Evolutionary conservation across 2,888 invertebrate species (phyloP).

Genomic region (Lordiphosa andalusiaca): DNA sequence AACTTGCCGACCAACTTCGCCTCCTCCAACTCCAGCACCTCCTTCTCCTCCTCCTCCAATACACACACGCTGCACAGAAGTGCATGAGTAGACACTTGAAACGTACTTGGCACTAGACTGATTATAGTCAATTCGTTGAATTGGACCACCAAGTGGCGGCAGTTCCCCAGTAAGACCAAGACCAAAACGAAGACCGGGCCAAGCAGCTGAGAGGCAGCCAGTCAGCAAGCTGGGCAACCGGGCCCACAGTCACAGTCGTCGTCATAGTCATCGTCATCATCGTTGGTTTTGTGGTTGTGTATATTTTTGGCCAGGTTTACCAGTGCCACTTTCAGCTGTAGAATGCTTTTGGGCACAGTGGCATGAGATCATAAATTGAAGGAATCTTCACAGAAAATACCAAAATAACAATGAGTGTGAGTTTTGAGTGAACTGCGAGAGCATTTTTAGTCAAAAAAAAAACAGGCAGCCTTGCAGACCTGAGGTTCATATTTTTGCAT

Average conservation of each 20-base stretch:
- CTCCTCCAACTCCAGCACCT: constrained; percentile 12
- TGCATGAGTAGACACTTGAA: constrained; percentile 75
- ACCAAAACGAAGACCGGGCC: constrained; percentile 1
- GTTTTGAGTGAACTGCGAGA: too few relatives aligned
- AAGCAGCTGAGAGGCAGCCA: constrained; percentile 1
- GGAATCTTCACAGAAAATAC: too few relatives aligned
- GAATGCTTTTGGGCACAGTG: too few relatives aligned
- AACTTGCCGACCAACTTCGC: constrained; percentile 56
- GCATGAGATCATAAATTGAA: too few relatives aligned
- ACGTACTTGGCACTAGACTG: constrained; percentile 76
- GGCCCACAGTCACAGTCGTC: background rate
- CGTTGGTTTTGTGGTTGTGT: too few relatives aligned
- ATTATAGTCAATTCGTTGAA: constrained; percentile 75
- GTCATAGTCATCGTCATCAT: too few relatives aligned
- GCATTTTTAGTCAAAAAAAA: too few relatives aligned
- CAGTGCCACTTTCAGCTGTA: too few relatives aligned
- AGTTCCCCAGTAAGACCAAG: constrained; percentile 12
- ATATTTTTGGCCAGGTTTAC: too few relatives aligned
- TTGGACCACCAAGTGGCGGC: constrained; percentile 71
- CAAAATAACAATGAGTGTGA: too few relatives aligned
- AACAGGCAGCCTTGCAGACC: too few relatives aligned
- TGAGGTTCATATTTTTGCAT: too few relatives aligned
- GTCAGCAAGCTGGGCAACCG: constrained; percentile 16
- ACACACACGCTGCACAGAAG: constrained; percentile 50
- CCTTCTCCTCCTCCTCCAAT: constrained; percentile 12